Evolutionary conservation across 2,797 vertebrate species (phyloP).

Genomic region (Phalanger gymnotis): DNA sequence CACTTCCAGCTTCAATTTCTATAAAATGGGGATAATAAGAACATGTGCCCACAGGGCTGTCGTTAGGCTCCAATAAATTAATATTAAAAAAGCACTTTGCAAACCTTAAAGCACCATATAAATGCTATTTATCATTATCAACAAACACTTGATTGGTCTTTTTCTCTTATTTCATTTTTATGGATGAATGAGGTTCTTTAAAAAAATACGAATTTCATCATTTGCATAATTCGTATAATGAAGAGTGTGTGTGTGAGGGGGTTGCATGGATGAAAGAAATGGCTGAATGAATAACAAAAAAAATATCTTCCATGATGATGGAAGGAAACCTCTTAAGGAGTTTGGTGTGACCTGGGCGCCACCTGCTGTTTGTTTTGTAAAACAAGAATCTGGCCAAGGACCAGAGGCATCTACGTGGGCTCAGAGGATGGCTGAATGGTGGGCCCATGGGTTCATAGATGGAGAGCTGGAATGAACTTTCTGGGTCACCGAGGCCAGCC

Average conservation of each 20-base stretch:
- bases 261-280: background rate
- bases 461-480: no score
- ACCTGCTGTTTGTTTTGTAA: background rate
- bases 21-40: background rate
- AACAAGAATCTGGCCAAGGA: background rate
- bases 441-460: background rate
- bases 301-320: background rate
- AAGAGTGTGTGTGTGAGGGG: background rate
- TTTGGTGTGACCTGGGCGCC: constrained; percentile 1
- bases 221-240: no score
- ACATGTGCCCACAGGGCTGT: background rate
- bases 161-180: background rate
- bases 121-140: background rate
- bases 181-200: no score
- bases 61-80: background rate
- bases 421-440: background rate
- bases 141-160: constrained; percentile 1
- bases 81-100: background rate
- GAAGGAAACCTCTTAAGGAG: background rate
- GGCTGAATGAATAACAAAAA: background rate
- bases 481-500: background rate
- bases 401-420: background rate
- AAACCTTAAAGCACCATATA: background rate
- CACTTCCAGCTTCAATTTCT: background rate
- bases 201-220: no score